Evolutionary conservation across 2,888 invertebrate genomes (phyloP), one percentile per base, ranked within the genome.

Genomic region (Capitulum mitella): DNA sequence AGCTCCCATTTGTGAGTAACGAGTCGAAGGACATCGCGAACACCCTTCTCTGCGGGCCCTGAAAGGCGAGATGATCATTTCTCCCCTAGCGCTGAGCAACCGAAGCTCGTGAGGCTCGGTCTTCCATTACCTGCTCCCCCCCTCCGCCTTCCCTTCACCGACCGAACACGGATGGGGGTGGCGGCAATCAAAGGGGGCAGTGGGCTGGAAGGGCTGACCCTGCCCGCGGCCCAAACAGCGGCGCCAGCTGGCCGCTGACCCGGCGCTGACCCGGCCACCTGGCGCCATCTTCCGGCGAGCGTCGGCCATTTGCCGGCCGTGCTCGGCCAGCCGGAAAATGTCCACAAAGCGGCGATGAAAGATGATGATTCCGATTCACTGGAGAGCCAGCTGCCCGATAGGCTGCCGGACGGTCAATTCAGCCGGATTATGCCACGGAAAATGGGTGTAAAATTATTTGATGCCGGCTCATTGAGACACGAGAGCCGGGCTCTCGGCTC

Each of bases 371-470:
- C 40, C 37, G 40, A 37, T 5, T 26, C 70, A 37, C 0, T 12
- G 40, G 40, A 22, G 37, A 29, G 40, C 37, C 70, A 70, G 70
- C 70, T 70, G 70, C 40, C 40, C 37, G 37, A 70, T 70, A 26
- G 70, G 70, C 37, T 26, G 26, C 8, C 26, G 8, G 40, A 1
- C 70, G 70, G 70, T 70, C 37, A 70, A 70, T 70, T 70, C 70
- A 70, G 70, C 10, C 70, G 26, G 70, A 70, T 70, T 70, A 70
- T 70, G 26, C 70, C 70, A 40, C 70, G 40, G 37, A 40, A 70
- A 70, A 70, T 70, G 70, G 40, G 70, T 70, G 70, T 70, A 70
- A 70, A 70, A 70, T 70, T 40, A 40, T 70, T 40, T 37, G 70
- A 40, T 40, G 40, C 70, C 70, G 40, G 37, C 70, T 70, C 70